Conservation (phyloP, 2,888 invertebrate species). For the Scaeva pyrastri region DNA sequence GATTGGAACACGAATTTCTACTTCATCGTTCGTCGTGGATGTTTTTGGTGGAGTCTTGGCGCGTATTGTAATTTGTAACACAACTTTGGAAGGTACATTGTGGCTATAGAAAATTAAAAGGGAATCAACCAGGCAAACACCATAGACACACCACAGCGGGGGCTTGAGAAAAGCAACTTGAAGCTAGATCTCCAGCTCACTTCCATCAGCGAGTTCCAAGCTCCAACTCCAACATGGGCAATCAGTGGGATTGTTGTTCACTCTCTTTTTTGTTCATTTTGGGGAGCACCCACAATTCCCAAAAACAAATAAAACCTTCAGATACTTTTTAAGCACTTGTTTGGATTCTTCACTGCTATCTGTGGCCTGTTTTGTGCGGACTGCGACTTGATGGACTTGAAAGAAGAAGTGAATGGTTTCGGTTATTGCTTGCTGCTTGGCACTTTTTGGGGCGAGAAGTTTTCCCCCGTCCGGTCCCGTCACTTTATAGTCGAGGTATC, state of each 20-base stretch:
- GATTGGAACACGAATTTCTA: conserved; percentile 74
- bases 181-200: neutral
- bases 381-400: neutral
- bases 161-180: conserved; percentile 31
- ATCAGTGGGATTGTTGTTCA: conserved; percentile 61
- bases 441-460: conserved; percentile 33
- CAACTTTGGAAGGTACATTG: conserved; percentile 66
- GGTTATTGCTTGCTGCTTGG: conserved; percentile 17
- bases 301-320: neutral
- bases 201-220: too few relatives aligned
- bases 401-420: conserved; percentile 35
- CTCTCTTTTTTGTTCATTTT: conserved; percentile 51
- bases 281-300: conserved; percentile 70
- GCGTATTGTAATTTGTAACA: conserved; percentile 70
- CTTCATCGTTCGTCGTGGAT: conserved; percentile 39
- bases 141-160: neutral
- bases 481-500: conserved; percentile 13
- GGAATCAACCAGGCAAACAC: conserved; percentile 59
- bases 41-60: conserved; percentile 27
- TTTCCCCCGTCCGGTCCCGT: conserved; percentile 19
- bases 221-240: neutral
- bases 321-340: conserved; percentile 43
- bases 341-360: conserved; percentile 48
- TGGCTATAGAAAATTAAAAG: conserved; percentile 70
- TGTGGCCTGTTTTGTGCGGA: neutral